Conservation (phyloP, 1,140 invertebrate genomes). For the Chionoecetes opilio region DNA sequence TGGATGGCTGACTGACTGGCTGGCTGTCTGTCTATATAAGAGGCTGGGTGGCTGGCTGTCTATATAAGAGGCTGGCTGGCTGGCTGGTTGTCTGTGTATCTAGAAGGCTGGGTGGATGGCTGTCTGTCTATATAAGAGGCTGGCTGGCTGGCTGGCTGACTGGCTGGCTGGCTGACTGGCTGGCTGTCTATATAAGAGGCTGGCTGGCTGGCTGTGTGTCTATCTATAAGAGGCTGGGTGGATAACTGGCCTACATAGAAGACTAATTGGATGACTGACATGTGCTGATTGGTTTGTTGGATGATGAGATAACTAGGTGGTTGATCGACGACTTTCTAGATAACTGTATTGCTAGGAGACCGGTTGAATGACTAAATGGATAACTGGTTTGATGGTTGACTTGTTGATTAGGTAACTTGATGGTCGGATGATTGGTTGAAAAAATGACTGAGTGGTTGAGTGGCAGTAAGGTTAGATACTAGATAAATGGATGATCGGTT, state of each 20-base stretch:
- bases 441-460: too few species aligned
- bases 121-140: not conserved
- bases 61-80: too few species aligned
- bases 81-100: not conserved
- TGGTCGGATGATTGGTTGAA: not conserved
- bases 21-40: too few species aligned
- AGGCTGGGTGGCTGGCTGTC: too few species aligned
- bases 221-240: too few species aligned
- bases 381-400: not conserved
- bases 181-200: not conserved
- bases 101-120: not conserved
- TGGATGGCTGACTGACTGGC: too few species aligned
- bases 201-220: not conserved
- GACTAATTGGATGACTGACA: too few species aligned
- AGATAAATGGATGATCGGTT: too few species aligned
- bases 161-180: not conserved
- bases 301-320: not conserved
- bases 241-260: too few species aligned
- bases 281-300: not conserved
- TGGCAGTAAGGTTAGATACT: too few species aligned
- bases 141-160: not conserved
- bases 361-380: not conserved
- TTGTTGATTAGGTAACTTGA: not conserved
- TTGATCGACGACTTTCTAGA: too few species aligned
- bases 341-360: too few species aligned